Evolutionary conservation across 2,797 vertebrate genomes (phyloP).

Genomic region (Crocidura indochinensis): DNA sequence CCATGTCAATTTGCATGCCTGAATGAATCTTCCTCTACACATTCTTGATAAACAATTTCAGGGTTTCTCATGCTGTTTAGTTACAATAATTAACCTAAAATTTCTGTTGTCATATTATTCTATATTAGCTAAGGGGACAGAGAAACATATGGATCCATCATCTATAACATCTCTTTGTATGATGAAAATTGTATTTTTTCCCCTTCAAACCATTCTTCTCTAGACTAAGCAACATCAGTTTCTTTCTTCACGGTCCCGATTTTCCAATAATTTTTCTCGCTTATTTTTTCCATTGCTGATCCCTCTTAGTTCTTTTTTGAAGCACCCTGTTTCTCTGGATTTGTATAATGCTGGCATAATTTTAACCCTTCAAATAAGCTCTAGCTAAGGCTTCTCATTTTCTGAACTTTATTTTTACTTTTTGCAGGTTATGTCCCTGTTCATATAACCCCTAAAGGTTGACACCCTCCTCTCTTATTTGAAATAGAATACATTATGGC

Average conservation of each 20-base stretch:
- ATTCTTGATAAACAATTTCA: conserved; percentile 75
- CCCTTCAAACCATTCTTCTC: conserved; percentile 58
- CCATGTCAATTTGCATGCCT: conserved; percentile 71
- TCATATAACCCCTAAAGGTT: neutral
- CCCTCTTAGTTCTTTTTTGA: conserved; percentile 22
- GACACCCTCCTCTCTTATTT: neutral
- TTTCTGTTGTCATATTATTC: conserved; percentile 73
- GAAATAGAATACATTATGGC: neutral
- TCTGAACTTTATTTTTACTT: conserved; percentile 4
- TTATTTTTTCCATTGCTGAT: neutral
- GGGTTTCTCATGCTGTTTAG: conserved; percentile 55
- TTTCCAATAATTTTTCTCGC: conserved; percentile 66
- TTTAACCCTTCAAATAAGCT: neutral
- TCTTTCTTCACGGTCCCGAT: conserved; percentile 53
- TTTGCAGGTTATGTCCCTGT: neutral
- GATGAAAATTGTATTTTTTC: conserved; percentile 72
- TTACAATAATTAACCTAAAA: conserved; percentile 80
- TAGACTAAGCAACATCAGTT: conserved; percentile 65
- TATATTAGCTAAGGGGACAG: conserved; percentile 75
- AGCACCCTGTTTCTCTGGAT: conserved; percentile 7
- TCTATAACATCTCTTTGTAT: conserved; percentile 79
- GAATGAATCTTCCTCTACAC: conserved; percentile 72
- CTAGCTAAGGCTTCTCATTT: neutral
- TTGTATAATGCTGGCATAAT: conserved; percentile 15
- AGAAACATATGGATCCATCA: conserved; percentile 72